Evolutionary conservation across 2,797 vertebrate genomes (phyloP).

Genomic region (Galago senegalensis): DNA sequence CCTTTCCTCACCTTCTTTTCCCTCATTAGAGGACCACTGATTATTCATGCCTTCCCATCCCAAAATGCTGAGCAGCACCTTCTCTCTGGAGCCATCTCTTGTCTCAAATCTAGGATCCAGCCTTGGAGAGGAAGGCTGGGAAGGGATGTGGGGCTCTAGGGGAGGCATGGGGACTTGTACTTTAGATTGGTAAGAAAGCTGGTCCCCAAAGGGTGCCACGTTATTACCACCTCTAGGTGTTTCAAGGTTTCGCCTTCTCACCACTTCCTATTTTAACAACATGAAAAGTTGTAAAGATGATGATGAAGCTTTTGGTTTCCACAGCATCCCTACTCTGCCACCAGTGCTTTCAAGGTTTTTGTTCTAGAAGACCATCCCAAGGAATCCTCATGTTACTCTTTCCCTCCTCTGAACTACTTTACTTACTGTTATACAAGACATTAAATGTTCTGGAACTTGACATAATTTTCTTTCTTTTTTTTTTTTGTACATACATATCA

Average conservation of each 20-base stretch:
- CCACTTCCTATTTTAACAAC: neutral
- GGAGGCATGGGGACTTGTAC: neutral
- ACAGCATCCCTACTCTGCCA: neutral
- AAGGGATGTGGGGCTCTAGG: neutral
- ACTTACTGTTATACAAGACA: neutral
- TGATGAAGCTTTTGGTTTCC: neutral
- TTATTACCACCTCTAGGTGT: neutral
- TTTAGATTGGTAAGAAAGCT: neutral
- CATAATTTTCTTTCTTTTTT: neutral
- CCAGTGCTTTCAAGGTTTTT: neutral
- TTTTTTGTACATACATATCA: neutral
- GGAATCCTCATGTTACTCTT: neutral
- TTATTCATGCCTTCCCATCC: neutral
- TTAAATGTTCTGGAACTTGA: neutral
- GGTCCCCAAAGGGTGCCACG: neutral
- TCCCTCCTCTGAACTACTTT: neutral
- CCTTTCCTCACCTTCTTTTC: neutral
- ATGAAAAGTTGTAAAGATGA: neutral
- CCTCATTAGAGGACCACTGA: neutral
- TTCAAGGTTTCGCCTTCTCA: neutral
- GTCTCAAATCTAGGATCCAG: neutral
- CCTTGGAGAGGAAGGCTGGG: neutral
- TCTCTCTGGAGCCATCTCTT: neutral
- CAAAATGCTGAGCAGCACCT: neutral
- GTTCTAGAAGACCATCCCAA: neutral